These are phyloP conservation scores for Tuta absoluta DNA, from an alignment of 2,888 invertebrate genomes.

Conservation along the genomic window DNA sequence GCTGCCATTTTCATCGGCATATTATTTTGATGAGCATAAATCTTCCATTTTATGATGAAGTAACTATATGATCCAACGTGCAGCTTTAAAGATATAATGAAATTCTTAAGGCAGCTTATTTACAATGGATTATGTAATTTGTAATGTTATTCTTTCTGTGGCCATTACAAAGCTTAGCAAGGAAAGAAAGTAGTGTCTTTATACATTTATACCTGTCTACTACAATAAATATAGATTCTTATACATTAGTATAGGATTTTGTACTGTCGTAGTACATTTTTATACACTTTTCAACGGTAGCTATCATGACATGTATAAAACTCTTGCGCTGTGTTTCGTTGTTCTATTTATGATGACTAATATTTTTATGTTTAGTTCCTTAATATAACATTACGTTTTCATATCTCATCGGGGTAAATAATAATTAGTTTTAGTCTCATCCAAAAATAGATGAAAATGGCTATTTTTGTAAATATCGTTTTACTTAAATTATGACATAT, in stretches of 20 bases:
- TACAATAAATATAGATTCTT: slow-evolving; percentile 25
- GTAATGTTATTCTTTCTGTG: slow-evolving; percentile 1
- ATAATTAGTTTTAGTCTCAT: slow-evolving; percentile 47
- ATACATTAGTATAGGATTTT: slow-evolving; percentile 52
- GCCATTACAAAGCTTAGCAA: slow-evolving; percentile 22
- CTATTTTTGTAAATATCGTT: slow-evolving; percentile 80
- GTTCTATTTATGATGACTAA: slow-evolving; percentile 25
- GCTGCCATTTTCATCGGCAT: slow-evolving; percentile 24
- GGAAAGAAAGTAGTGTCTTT: not conserved
- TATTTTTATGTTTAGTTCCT: slow-evolving; percentile 28
- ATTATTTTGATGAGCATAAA: not conserved
- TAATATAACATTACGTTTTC: slow-evolving; percentile 23
- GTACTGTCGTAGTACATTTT: slow-evolving; percentile 57
- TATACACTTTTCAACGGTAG: slow-evolving; percentile 43
- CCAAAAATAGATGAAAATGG: slow-evolving; percentile 68
- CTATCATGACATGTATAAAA: slow-evolving; percentile 22
- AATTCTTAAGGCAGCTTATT: slow-evolving; percentile 13
- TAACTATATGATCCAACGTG: not conserved
- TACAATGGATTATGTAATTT: not conserved
- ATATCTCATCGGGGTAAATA: slow-evolving; percentile 30
- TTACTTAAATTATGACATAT: slow-evolving; percentile 78
- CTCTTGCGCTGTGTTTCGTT: slow-evolving; percentile 25
- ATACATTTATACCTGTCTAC: slow-evolving; percentile 22
- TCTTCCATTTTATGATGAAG: slow-evolving; percentile 17
- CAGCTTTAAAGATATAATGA: not conserved